Evolutionary conservation across 2,113 vertebrate genomes (phyloP).

Genomic region (Actenoides hombroni): DNA sequence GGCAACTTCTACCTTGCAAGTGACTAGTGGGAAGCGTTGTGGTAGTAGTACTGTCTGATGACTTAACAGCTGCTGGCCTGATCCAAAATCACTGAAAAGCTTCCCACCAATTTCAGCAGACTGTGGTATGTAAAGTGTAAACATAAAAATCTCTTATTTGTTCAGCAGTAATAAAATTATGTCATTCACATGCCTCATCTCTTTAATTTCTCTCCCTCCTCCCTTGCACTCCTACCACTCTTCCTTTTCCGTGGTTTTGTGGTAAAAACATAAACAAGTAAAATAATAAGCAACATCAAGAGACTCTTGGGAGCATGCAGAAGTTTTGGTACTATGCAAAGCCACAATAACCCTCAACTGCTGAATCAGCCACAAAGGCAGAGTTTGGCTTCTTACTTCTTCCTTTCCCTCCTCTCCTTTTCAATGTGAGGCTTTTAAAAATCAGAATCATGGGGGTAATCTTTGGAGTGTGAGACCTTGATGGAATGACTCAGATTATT

Average conservation of each 20-base stretch:
- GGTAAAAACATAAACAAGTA: background rate
- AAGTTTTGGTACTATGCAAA: slow-evolving; percentile 3
- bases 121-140: background rate
- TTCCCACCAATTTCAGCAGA: background rate
- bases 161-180: background rate
- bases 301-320: background rate
- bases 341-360: background rate
- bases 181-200: background rate
- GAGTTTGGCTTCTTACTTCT: background rate
- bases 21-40: background rate
- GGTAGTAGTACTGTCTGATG: background rate
- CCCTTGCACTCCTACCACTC: background rate
- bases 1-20: background rate
- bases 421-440: background rate
- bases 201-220: background rate
- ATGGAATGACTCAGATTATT: slow-evolving; percentile 24
- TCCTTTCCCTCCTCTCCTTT: background rate
- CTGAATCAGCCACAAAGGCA: slow-evolving; percentile 34
- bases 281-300: background rate
- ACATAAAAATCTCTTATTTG: background rate
- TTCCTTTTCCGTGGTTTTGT: slow-evolving; percentile 36
- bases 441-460: background rate
- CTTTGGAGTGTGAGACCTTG: slow-evolving; percentile 31
- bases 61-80: background rate
- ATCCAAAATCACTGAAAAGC: background rate